Percentiles rank a stretch among this genome's conserved stretches.
phyloP scores from a whole-genome alignment of 1,140 invertebrate species.

The Colletes gigas region DNA sequence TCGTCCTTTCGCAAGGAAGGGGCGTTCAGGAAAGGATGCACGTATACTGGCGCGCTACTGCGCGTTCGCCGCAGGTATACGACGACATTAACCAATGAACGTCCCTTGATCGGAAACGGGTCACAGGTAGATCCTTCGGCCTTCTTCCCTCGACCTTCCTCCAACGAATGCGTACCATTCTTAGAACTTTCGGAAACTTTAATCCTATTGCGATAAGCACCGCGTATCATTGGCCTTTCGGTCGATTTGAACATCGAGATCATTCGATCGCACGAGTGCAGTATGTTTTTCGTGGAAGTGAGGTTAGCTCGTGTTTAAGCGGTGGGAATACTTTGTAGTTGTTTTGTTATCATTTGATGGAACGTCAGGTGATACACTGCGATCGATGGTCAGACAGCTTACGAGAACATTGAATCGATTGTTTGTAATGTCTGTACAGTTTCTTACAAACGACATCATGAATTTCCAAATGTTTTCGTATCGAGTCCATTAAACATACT shows the following conservation, averaged over 20 bases:
- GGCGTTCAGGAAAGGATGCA: constrained; percentile 40
- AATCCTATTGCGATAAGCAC: not conserved
- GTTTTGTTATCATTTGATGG: too few relatives aligned
- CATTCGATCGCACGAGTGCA: not conserved
- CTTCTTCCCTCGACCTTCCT: not conserved
- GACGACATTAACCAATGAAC: constrained; percentile 33
- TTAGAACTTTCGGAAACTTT: not conserved
- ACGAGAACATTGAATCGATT: not conserved
- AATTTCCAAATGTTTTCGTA: not conserved
- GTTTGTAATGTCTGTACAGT: not conserved
- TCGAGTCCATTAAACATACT: not conserved
- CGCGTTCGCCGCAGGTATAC: constrained; percentile 27
- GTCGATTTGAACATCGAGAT: too few relatives aligned
- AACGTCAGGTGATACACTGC: not conserved
- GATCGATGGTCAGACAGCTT: too few relatives aligned
- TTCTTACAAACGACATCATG: not conserved
- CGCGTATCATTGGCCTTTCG: not conserved
- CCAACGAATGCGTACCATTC: not conserved
- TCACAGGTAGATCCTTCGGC: constrained; percentile 4
- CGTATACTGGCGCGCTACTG: constrained; percentile 38
- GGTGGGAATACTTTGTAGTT: too few relatives aligned
- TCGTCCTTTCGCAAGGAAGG: constrained; percentile 44
- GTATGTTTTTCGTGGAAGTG: not conserved
- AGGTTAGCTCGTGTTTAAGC: constrained; percentile 12
- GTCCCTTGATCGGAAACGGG: constrained; percentile 8